These are phyloP conservation scores for Samia ricini DNA, from an alignment of 1,140 invertebrate species.

Conservation along the genomic window DNA sequence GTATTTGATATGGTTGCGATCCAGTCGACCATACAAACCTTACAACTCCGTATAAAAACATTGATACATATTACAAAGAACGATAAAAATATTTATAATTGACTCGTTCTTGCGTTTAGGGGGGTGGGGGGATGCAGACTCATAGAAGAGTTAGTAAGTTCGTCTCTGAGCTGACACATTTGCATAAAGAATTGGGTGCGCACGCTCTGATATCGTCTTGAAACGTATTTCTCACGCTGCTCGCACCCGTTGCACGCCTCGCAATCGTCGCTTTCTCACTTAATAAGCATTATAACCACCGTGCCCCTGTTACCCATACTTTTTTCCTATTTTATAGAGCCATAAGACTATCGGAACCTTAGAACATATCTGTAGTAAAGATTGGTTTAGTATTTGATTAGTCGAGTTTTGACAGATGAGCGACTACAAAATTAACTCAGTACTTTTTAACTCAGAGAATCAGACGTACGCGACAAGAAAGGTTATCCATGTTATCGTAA, in stretches of 20 bases:
- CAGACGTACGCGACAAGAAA: too few relatives aligned
- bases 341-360: not conserved
- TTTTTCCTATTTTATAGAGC: conserved; percentile 13
- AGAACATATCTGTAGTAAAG: not conserved
- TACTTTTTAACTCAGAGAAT: too few relatives aligned
- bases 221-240: conserved; percentile 67
- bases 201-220: conserved; percentile 55
- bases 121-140: too few relatives aligned
- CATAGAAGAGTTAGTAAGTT: not conserved
- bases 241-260: conserved; percentile 33
- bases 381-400: not conserved
- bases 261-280: conserved; percentile 32
- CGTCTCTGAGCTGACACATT: conserved; percentile 50
- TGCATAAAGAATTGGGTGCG: conserved; percentile 71
- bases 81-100: too few relatives aligned
- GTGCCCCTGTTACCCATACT: conserved; percentile 17
- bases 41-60: too few relatives aligned
- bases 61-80: too few relatives aligned
- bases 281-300: conserved; percentile 36
- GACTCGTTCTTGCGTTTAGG: too few relatives aligned
- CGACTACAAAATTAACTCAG: too few relatives aligned
- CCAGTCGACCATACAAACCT: too few relatives aligned
- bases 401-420: too few relatives aligned
- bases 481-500: too few relatives aligned
- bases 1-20: too few relatives aligned